These are phyloP conservation scores for Syngnathus typhle DNA, from an alignment of 2,113 vertebrate genomes.

Conservation along the genomic window DNA sequence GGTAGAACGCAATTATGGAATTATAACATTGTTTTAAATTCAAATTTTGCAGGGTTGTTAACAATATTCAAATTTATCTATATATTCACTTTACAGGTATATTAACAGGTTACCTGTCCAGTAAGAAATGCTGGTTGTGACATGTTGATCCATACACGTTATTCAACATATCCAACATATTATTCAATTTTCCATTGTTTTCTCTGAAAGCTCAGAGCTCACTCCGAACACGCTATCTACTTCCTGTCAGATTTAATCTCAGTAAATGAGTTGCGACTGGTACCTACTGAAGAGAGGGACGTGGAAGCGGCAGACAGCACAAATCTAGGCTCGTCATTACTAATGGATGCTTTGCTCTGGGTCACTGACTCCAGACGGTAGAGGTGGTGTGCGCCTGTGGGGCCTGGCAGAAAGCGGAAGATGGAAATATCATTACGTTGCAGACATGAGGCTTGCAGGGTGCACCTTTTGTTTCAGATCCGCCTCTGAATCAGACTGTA, in stretches of 20 bases:
- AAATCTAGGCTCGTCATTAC: conserved; percentile 22
- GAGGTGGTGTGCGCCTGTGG: conserved; percentile 11
- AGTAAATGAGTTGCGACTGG: conserved; percentile 9
- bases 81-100: neutral
- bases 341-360: conserved; percentile 38
- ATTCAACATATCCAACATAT: neutral
- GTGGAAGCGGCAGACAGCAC: neutral
- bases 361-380: conserved; percentile 36
- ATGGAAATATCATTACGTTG: conserved; percentile 22
- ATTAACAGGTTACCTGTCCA: no score
- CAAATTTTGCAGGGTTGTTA: neutral
- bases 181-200: neutral
- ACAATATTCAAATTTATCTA: neutral
- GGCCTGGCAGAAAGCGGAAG: conserved; percentile 5
- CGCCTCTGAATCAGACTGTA: neutral
- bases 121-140: neutral
- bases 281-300: conserved; percentile 3
- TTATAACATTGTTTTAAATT: neutral
- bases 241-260: conserved; percentile 12
- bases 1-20: neutral
- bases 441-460: neutral
- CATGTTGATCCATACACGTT: neutral
- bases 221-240: neutral
- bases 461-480: neutral
- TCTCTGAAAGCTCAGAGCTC: neutral